Evolutionary conservation across 2,888 invertebrate species (phyloP).

Genomic region (Orthosia gracilis): DNA sequence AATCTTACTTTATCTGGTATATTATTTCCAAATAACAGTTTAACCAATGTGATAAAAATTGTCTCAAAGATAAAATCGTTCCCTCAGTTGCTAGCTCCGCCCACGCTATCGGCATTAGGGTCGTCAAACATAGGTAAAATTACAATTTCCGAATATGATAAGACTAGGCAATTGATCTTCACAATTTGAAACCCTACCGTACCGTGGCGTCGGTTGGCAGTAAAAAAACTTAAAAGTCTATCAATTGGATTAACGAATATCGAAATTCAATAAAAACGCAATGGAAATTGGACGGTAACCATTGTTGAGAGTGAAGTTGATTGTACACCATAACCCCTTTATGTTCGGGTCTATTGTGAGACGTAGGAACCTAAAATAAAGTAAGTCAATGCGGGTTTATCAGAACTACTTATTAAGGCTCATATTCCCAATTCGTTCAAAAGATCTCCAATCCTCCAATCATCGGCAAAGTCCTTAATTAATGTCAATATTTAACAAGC

Average conservation of each 20-base stretch:
- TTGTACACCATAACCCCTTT: neutral
- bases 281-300: neutral
- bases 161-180: neutral
- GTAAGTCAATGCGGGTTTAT: neutral
- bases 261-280: neutral
- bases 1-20: too few relatives aligned
- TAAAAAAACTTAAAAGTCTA: neutral
- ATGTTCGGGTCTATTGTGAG: neutral
- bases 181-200: neutral
- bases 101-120: too few relatives aligned
- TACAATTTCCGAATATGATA: neutral
- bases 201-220: neutral
- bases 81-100: too few relatives aligned
- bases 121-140: conserved; percentile 6
- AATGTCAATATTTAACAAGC: too few relatives aligned
- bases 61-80: too few relatives aligned
- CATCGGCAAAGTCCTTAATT: too few relatives aligned
- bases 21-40: neutral
- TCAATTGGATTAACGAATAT: too few relatives aligned
- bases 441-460: too few relatives aligned
- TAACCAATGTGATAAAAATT: neutral
- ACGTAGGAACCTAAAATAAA: neutral
- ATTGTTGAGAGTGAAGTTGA: neutral
- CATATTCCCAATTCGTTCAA: too few relatives aligned
- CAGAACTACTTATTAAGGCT: too few relatives aligned